Conservation (phyloP, 2,113 vertebrate genomes). For the Sitta europaea region DNA sequence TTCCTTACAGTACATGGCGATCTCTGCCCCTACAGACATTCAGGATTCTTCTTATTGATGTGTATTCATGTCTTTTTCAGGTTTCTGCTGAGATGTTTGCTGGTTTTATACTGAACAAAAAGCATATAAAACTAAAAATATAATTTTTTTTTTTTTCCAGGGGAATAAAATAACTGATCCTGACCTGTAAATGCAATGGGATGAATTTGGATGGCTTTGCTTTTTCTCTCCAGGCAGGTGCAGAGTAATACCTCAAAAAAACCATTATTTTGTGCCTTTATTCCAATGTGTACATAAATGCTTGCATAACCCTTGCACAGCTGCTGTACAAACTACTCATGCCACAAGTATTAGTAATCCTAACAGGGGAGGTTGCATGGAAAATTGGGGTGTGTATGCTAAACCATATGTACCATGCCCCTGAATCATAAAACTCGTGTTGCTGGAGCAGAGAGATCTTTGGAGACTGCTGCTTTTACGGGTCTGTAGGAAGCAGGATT, state of each 20-base stretch:
- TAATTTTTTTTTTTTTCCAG: neutral
- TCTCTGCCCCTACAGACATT: neutral
- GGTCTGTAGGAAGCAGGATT: slow-evolving; percentile 44
- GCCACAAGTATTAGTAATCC: slow-evolving; percentile 69
- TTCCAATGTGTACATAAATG: slow-evolving; percentile 52
- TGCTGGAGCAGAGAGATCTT: slow-evolving; percentile 40
- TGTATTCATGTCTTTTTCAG: neutral
- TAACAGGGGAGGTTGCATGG: slow-evolving; percentile 66
- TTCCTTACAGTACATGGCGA: neutral
- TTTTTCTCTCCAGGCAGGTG: slow-evolving; percentile 37
- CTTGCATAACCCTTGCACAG: slow-evolving; percentile 68
- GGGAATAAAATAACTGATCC: neutral
- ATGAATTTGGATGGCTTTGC: slow-evolving; percentile 14
- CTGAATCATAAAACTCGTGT: slow-evolving; percentile 54
- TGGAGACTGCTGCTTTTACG: slow-evolving; percentile 42
- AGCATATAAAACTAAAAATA: neutral
- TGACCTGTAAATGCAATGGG: neutral
- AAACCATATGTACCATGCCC: slow-evolving; percentile 65
- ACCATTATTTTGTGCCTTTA: slow-evolving; percentile 57
- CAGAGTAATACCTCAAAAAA: slow-evolving; percentile 52
- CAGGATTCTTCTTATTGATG: neutral
- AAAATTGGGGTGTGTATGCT: slow-evolving; percentile 67
- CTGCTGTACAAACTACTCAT: slow-evolving; percentile 62
- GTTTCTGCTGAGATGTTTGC: neutral
- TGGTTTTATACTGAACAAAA: neutral